Percentiles rank a stretch among this genome's conserved stretches.
phyloP scores from a whole-genome alignment of 2,888 invertebrate genomes.

The Suillia variegata region DNA sequence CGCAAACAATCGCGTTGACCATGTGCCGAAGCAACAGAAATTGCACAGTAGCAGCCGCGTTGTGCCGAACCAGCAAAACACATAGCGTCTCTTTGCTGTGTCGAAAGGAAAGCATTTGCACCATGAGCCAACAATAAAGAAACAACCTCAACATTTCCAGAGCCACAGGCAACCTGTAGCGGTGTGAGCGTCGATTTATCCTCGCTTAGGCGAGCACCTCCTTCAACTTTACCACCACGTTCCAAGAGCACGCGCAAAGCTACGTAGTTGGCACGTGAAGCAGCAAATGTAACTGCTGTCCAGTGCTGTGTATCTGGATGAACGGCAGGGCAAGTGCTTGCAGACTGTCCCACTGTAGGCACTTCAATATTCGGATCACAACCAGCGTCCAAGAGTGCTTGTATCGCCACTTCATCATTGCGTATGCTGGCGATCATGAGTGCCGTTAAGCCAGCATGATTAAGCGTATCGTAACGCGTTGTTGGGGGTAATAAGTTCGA shows the following conservation, averaged over 20 bases:
- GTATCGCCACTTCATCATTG: slow-evolving; percentile 78
- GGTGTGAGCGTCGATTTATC: slow-evolving; percentile 88
- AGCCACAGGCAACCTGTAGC: slow-evolving; percentile 83
- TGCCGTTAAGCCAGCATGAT: slow-evolving; percentile 79
- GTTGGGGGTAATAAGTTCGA: slow-evolving; percentile 74
- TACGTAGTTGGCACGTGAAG: slow-evolving; percentile 65
- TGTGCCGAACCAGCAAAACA: slow-evolving; percentile 87
- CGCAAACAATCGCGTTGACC: slow-evolving; percentile 81
- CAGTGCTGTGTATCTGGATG: slow-evolving; percentile 78
- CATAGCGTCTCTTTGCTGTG: slow-evolving; percentile 80
- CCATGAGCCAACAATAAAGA: slow-evolving; percentile 80
- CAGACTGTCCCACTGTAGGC: slow-evolving; percentile 59
- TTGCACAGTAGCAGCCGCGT: slow-evolving; percentile 84
- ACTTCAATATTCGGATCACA: slow-evolving; percentile 84
- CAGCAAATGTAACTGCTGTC: slow-evolving; percentile 87
- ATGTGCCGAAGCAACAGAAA: slow-evolving; percentile 88
- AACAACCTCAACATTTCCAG: slow-evolving; percentile 80
- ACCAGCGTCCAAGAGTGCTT: slow-evolving; percentile 77
- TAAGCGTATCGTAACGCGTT: slow-evolving; percentile 76
- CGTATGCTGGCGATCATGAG: slow-evolving; percentile 82
- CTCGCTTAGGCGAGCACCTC: slow-evolving; percentile 80
- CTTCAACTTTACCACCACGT: slow-evolving; percentile 83
- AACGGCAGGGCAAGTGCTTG: slow-evolving; percentile 64
- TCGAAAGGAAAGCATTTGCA: slow-evolving; percentile 86
- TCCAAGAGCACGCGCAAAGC: slow-evolving; percentile 75